A percentile compares a stretch with the other conserved stretches of the same genome.
phyloP scores from a whole-genome alignment of 2,113 vertebrate genomes.

The Nothoprocta pentlandii region DNA sequence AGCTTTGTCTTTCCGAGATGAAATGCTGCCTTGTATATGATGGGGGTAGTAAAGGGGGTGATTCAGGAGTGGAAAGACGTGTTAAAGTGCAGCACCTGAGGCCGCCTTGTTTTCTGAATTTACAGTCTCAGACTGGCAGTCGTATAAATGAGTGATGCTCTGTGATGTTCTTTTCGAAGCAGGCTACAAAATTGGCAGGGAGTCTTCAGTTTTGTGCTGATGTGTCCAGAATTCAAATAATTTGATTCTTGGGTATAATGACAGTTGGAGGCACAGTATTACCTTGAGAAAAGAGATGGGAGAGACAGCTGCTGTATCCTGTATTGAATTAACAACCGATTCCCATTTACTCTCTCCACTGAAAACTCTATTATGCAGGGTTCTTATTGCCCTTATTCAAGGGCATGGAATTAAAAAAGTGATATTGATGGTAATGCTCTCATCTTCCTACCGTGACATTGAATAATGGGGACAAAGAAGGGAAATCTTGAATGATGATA shows the following conservation, averaged over 20 bases:
- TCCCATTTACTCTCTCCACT: neutral
- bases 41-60: neutral
- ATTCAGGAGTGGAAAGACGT: slow-evolving; percentile 58
- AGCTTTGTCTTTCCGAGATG: slow-evolving; percentile 48
- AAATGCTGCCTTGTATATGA: slow-evolving; percentile 34
- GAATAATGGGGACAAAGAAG: slow-evolving; percentile 74
- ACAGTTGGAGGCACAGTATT: slow-evolving; percentile 71
- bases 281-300: slow-evolving; percentile 70
- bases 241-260: slow-evolving; percentile 72
- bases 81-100: slow-evolving; percentile 70
- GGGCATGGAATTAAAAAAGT: slow-evolving; percentile 79
- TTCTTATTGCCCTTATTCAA: slow-evolving; percentile 71
- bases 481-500: slow-evolving; percentile 69
- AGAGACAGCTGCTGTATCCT: slow-evolving; percentile 63
- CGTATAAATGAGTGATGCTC: slow-evolving; percentile 81
- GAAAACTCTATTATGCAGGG: slow-evolving; percentile 54
- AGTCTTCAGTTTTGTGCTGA: slow-evolving; percentile 75
- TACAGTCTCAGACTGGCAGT: slow-evolving; percentile 72
- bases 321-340: slow-evolving; percentile 37
- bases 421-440: slow-evolving; percentile 65
- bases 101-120: slow-evolving; percentile 71
- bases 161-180: slow-evolving; percentile 72
- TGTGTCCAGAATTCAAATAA: slow-evolving; percentile 83
- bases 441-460: slow-evolving; percentile 54
- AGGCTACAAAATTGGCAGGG: slow-evolving; percentile 77